These are phyloP conservation scores for Toxotes jaculatrix DNA, from an alignment of 2,113 vertebrate genomes.

Conservation along the genomic window DNA sequence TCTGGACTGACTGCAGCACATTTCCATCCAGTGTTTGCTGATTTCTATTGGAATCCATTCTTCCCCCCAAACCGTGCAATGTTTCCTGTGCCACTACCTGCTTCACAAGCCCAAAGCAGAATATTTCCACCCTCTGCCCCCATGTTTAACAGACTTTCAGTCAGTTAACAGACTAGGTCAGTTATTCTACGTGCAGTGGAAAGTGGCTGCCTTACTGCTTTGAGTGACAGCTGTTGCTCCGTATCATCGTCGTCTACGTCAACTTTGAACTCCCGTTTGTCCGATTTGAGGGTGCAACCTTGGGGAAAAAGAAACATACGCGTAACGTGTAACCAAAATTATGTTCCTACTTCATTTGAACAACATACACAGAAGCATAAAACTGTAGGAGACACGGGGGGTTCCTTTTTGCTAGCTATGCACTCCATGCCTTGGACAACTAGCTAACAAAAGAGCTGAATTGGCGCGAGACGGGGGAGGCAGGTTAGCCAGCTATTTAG, in stretches of 20 bases:
- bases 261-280: conserved; percentile 83
- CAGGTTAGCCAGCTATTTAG: neutral
- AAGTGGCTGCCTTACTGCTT: conserved; percentile 78
- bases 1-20: no score
- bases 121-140: no score
- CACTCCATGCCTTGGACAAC: neutral
- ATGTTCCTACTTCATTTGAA: fast-evolving
- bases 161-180: no score
- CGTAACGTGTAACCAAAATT: neutral
- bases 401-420: neutral
- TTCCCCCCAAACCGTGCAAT: no score
- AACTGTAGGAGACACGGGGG: neutral
- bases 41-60: no score
- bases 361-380: neutral
- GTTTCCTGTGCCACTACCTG: no score
- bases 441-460: conserved; percentile 73
- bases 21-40: no score
- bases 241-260: conserved; percentile 84
- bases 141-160: no score
- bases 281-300: conserved; percentile 84
- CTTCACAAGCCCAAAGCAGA: no score
- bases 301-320: neutral
- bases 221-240: conserved; percentile 87
- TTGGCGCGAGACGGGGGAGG: conserved; percentile 50
- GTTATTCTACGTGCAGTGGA: no score